These are phyloP conservation scores for Pogonophryne albipinna DNA, from an alignment of 2,797 vertebrate genomes.

Conservation along the genomic window DNA sequence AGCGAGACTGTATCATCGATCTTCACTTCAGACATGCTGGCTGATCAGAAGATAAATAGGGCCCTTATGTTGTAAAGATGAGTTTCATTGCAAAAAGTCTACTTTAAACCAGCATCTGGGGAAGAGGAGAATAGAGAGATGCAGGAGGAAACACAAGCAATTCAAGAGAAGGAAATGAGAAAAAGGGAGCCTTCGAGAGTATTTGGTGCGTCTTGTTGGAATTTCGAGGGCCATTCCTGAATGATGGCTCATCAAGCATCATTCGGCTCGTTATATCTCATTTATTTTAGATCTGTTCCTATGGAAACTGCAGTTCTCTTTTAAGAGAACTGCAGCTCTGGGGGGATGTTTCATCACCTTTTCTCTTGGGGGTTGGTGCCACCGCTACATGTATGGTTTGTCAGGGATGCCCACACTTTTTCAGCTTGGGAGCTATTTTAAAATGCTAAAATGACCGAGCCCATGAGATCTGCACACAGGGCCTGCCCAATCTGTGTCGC, in stretches of 20 bases:
- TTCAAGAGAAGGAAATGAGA: conserved; percentile 47
- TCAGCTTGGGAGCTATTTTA: too few relatives aligned
- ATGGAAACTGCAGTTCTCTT: conserved; percentile 83
- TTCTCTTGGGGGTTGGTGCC: conserved; percentile 67
- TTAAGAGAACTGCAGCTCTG: conserved; percentile 63
- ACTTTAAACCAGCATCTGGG: conserved; percentile 53
- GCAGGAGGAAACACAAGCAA: conserved; percentile 28
- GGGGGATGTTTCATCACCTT: conserved; percentile 68
- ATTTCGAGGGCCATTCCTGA: conserved; percentile 77
- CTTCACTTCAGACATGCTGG: conserved; percentile 46
- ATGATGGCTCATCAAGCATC: conserved; percentile 75
- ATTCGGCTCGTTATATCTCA: conserved; percentile 72
- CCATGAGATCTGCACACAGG: too few relatives aligned
- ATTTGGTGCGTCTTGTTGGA: conserved; percentile 56
- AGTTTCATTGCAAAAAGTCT: conserved; percentile 46
- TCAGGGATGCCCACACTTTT: too few relatives aligned
- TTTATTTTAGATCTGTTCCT: conserved; percentile 84
- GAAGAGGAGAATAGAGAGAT: conserved; percentile 24
- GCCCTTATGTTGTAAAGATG: conserved; percentile 58
- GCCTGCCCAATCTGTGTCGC: too few relatives aligned
- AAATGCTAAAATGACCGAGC: too few relatives aligned
- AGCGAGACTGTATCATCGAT: conserved; percentile 53
- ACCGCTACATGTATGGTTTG: conserved; percentile 44
- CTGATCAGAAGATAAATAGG: conserved; percentile 66
- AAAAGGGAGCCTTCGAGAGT: conserved; percentile 19